Percentiles rank a stretch among this genome's conserved stretches.
phyloP scores from a whole-genome alignment of 2,113 vertebrate species.

The Zootoca vivipara region DNA sequence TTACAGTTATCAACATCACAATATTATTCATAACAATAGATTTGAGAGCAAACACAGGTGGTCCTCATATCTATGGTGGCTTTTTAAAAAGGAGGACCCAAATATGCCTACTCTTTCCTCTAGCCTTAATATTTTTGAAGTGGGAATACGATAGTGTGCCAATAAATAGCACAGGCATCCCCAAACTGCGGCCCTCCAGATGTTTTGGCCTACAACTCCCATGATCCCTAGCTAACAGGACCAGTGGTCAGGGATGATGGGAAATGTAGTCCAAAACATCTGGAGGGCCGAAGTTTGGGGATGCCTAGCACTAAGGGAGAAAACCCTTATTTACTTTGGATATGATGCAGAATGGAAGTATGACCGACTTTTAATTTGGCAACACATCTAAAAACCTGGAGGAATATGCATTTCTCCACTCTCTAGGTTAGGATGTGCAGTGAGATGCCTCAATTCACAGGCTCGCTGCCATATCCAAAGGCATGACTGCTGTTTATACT shows the following conservation, averaged over 20 bases:
- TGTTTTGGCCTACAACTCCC: too few species aligned
- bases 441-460: not conserved
- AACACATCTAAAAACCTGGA: not conserved
- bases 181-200: too few species aligned
- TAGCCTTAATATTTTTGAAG: not conserved
- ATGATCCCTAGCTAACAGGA: too few species aligned
- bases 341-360: not conserved
- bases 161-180: not conserved
- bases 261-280: too few species aligned
- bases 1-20: too few species aligned
- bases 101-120: too few species aligned
- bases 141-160: not conserved
- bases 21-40: too few species aligned
- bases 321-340: not conserved
- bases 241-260: too few species aligned
- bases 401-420: not conserved
- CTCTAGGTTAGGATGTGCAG: not conserved
- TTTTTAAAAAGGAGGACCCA: not conserved
- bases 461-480: too few species aligned
- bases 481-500: not conserved
- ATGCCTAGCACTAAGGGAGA: not conserved
- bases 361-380: not conserved
- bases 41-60: too few species aligned
- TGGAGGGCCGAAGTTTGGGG: too few species aligned
- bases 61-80: not conserved